Evolutionary conservation across 2,888 invertebrate species (phyloP), one percentile per base, ranked within the genome.

Genomic region (Incurvaria masculella): DNA sequence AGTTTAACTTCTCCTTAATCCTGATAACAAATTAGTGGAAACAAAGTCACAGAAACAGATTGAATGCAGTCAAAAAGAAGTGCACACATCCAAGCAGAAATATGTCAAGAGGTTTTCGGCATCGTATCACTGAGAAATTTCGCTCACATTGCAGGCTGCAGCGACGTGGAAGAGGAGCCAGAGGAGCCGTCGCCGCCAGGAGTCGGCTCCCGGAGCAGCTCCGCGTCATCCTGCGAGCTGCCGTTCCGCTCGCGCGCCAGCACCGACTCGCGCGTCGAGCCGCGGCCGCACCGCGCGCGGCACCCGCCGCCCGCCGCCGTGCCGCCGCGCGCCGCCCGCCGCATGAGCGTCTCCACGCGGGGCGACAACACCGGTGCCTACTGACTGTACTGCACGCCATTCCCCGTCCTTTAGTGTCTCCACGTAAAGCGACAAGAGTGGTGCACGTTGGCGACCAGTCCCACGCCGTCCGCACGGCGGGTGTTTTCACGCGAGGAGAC

Each of bases 321-420:
- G 1, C 70, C 70, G 52, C 75, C 81, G 2, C 72, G 79, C 3
- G 80, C 83, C 1, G 82, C 84, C 44, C 74, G 89, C 27, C 75
- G 90, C 52, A 89, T 90, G 87, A 89, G 89, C 61, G 89, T 91
- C 52, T 88, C 89, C 39, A 88, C 89, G 81, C 73, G 81, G 51
- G 87, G 87, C 46, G 83, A 82, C 60, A 83, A 82, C 53, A 72
- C 81, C 16, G 83, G 73, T 57, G 67, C 69, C 17, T 75, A 69
- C 53, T 75, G 56, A 62, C 8, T 14, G 4, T 39, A 4, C 4
- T 14, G 39, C 16, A 27, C 27, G 14, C n/a, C n/a, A n/a, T n/a
- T n/a, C n/a, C n/a, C n/a, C n/a, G n/a, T n/a, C n/a, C n/a, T n/a
- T n/a, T n/a, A n/a, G n/a, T n/a, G n/a, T n/a, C n/a, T n/a, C n/a